Percentiles rank a stretch among this genome's conserved stretches.
Evolutionary conservation across 2,888 invertebrate species (phyloP).

Genomic region (Diaprepes abbreviatus): DNA sequence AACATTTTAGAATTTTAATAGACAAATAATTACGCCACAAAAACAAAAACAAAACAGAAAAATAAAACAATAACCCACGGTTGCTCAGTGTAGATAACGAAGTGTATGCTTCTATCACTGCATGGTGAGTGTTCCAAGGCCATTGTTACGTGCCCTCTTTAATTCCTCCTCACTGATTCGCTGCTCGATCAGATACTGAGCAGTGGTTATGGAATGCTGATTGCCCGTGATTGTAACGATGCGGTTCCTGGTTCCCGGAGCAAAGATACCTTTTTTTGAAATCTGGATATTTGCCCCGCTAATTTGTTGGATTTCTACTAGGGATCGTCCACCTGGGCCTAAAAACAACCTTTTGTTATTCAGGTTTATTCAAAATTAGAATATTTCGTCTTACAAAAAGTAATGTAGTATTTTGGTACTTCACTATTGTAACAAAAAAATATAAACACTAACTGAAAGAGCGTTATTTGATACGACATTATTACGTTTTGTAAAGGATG

Average conservation of each 20-base stretch:
- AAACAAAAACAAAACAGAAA: slow-evolving; percentile 50
- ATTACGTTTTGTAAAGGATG: no score
- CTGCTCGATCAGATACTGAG: slow-evolving; percentile 96
- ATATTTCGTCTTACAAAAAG: no score
- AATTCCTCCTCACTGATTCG: slow-evolving; percentile 96
- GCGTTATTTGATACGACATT: no score
- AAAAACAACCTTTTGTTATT: slow-evolving; percentile 8
- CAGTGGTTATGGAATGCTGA: slow-evolving; percentile 89
- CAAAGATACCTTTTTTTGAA: slow-evolving; percentile 97
- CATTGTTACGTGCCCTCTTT: slow-evolving; percentile 92
- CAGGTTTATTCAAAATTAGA: no score
- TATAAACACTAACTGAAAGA: no score
- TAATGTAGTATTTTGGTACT: no score
- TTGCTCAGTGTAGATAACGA: background rate
- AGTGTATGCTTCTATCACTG: slow-evolving; percentile 69
- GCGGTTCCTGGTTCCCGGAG: slow-evolving; percentile 96
- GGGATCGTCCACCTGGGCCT: slow-evolving; percentile 94
- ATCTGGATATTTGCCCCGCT: slow-evolving; percentile 98
- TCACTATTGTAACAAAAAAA: no score
- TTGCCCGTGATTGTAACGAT: slow-evolving; percentile 96
- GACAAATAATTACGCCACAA: slow-evolving; percentile 52
- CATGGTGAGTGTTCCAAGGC: slow-evolving; percentile 72
- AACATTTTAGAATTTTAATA: slow-evolving; percentile 51
- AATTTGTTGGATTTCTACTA: slow-evolving; percentile 97
- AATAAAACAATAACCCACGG: slow-evolving; percentile 25